phyloP scores from a whole-genome alignment of 2,113 vertebrate species.

The Pterocles orientalis region DNA sequence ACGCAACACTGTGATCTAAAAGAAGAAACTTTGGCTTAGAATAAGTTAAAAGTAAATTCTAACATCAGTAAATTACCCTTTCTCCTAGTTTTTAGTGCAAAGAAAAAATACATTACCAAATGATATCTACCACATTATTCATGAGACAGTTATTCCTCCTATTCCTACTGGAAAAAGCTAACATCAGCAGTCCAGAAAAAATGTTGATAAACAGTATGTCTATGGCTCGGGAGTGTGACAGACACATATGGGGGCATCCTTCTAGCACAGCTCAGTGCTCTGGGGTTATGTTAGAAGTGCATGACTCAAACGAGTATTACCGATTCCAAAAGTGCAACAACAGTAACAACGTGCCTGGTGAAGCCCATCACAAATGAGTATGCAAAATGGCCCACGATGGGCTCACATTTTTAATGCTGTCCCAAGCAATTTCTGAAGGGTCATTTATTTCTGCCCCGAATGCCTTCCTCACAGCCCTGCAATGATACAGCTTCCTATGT shows the following conservation, averaged over 20 bases:
- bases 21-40: neutral
- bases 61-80: neutral
- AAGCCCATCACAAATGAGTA: neutral
- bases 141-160: constrained; percentile 2
- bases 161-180: constrained; percentile 3
- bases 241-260: neutral
- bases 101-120: neutral
- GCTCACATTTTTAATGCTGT: neutral
- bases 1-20: neutral
- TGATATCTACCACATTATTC: neutral
- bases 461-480: constrained; percentile 61
- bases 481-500: constrained; percentile 79
- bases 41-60: neutral
- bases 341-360: neutral
- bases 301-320: neutral
- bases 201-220: constrained; percentile 37
- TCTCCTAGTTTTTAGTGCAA: neutral
- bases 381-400: neutral
- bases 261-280: neutral
- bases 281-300: neutral
- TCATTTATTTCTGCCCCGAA: constrained; percentile 66
- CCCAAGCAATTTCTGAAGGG: constrained; percentile 66
- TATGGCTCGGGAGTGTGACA: neutral
- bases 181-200: constrained; percentile 59
- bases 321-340: neutral